Conservation (phyloP, 2,888 invertebrate species). For the Aproaerema taeniolella region DNA sequence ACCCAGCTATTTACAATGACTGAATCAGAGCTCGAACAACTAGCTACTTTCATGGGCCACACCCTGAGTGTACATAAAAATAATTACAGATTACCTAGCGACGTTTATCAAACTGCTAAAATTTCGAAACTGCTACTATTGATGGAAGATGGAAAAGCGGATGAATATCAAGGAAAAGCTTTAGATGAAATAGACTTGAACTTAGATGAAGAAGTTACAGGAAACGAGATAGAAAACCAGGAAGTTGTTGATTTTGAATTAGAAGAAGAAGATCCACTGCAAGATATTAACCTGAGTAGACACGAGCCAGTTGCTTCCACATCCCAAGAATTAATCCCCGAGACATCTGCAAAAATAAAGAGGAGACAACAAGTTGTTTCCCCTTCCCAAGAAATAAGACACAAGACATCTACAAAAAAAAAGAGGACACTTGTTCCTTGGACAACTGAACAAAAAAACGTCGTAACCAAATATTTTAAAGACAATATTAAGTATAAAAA, state of each 20-base stretch:
- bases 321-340: too few relatives aligned
- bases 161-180: conserved; percentile 22
- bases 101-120: conserved; percentile 31
- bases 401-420: neutral
- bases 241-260: conserved; percentile 20
- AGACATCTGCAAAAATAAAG: too few relatives aligned
- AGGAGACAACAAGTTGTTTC: too few relatives aligned
- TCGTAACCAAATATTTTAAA: conserved; percentile 18
- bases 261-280: neutral
- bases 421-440: neutral
- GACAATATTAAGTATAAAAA: conserved; percentile 18
- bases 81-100: conserved; percentile 28
- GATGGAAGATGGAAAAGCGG: conserved; percentile 33
- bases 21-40: conserved; percentile 31
- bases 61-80: conserved; percentile 27
- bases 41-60: conserved; percentile 29
- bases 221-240: conserved; percentile 18
- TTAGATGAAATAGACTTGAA: conserved; percentile 24
- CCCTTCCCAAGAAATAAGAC: neutral
- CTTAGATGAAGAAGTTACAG: conserved; percentile 25
- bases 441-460: conserved; percentile 18
- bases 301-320: neutral
- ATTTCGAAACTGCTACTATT: conserved; percentile 30
- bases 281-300: neutral
- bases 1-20: conserved; percentile 30